Conservation (phyloP, 2,797 vertebrate species). For the Sebastes kiyomatsui region DNA sequence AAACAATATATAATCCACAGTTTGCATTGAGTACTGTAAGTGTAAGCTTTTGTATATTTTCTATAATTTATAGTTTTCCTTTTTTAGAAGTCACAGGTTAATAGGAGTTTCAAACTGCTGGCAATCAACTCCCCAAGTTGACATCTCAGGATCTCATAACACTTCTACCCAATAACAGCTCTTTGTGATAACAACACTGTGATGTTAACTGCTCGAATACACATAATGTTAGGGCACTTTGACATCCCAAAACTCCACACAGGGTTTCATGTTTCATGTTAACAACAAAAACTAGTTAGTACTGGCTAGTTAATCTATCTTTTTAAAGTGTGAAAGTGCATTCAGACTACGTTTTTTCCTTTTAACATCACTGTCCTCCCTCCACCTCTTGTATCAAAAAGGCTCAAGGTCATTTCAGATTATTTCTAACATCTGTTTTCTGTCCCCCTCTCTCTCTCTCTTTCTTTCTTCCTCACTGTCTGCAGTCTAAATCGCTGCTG, state of each 20-base stretch:
- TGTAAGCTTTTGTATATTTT: neutral
- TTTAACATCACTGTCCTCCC: neutral
- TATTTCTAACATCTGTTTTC: constrained; percentile 14
- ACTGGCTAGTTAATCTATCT: neutral
- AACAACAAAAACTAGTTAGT: neutral
- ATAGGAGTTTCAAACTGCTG: too few relatives aligned
- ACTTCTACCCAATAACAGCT: neutral
- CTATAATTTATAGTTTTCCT: neutral
- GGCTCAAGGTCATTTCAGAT: neutral
- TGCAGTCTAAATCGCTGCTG: constrained; percentile 40
- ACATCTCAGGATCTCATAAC: too few relatives aligned
- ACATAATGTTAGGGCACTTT: neutral
- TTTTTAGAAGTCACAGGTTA: neutral
- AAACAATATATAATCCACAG: neutral
- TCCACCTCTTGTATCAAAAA: neutral
- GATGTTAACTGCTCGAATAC: neutral
- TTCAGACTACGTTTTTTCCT: neutral
- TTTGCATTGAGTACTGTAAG: neutral
- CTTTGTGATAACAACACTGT: neutral
- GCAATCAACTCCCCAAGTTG: too few relatives aligned
- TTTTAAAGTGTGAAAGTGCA: neutral
- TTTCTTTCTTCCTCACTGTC: neutral
- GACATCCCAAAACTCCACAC: neutral
- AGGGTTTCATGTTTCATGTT: neutral
- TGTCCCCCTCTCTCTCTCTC: neutral